phyloP scores from a whole-genome alignment of 2,888 invertebrate genomes.

The Ethmia dodecea region DNA sequence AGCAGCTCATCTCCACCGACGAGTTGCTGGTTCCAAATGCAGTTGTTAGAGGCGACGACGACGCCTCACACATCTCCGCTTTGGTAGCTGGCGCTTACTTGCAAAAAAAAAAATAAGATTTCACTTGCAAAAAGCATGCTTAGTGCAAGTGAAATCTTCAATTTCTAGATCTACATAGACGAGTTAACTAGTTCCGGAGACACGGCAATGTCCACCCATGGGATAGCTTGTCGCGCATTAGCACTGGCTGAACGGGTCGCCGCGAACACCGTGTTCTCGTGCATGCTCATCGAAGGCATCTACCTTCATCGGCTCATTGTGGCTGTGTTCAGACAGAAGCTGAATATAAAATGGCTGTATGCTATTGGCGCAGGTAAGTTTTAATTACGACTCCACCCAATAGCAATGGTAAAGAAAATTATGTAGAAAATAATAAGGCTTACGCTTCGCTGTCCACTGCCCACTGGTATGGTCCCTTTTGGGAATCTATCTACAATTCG shows the following conservation, averaged over 20 bases:
- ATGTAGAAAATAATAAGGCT: no score
- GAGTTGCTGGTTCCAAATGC: no score
- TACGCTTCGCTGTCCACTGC: no score
- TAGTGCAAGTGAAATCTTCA: neutral
- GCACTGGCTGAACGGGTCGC: conserved; percentile 74
- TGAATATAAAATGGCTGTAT: conserved; percentile 67
- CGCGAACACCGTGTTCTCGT: conserved; percentile 80
- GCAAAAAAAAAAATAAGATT: no score
- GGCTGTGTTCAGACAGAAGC: conserved; percentile 78
- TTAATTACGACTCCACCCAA: no score
- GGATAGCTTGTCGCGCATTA: conserved; percentile 70
- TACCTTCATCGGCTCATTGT: conserved; percentile 82
- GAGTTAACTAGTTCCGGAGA: conserved; percentile 64
- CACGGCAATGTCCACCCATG: conserved; percentile 70
- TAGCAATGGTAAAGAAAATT: no score
- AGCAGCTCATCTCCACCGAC: no score
- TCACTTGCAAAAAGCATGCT: neutral
- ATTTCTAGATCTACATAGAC: conserved; percentile 67
- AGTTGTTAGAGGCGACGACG: neutral
- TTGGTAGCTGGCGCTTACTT: no score
- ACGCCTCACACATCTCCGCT: neutral
- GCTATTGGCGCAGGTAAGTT: conserved; percentile 57
- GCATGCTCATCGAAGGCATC: conserved; percentile 82
- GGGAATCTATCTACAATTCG: no score
- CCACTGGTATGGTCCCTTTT: no score